These are phyloP conservation scores for Mus musculus DNA, from an alignment of 2,113 vertebrate genomes.

Conservation along the genomic window GRCm39 chr6:99549001-99549500, in stretches of 20 bases:
- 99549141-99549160: constrained; percentile 65
- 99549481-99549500: background rate
- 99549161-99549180: constrained; percentile 80
- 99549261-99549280: constrained; percentile 62
- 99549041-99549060: constrained; percentile 77
- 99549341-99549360: background rate
- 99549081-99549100: constrained; percentile 67
- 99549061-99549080: constrained; percentile 70
- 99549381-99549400: background rate
- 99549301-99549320: background rate
- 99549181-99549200: constrained; percentile 61
- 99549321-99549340: background rate
- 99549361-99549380: background rate
- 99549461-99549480: background rate
- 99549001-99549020: constrained; percentile 57
- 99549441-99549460: background rate
- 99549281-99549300: constrained; percentile 63
- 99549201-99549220: constrained; percentile 78
- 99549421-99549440: background rate
- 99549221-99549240: constrained; percentile 71
- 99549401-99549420: background rate
- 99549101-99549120: constrained; percentile 74
- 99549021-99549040: constrained; percentile 77
- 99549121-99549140: constrained; percentile 82
- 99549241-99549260: constrained; percentile 75